Conservation (phyloP, 2,888 invertebrate species). For the Tachina lurida region DNA sequence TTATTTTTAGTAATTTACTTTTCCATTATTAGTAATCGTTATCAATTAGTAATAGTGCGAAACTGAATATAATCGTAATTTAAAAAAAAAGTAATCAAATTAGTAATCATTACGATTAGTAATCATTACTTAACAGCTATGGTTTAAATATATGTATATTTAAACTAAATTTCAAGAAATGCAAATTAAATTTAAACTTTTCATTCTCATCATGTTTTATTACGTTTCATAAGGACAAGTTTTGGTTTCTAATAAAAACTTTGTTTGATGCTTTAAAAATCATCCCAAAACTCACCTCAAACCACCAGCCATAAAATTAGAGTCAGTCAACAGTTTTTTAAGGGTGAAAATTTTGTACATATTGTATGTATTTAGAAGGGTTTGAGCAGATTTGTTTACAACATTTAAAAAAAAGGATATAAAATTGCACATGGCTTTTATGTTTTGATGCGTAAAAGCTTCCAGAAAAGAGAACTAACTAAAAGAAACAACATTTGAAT, state of each 20-base stretch:
- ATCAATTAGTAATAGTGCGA: too few relatives aligned
- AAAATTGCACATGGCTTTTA: slow-evolving; percentile 61
- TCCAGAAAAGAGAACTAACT: slow-evolving; percentile 1
- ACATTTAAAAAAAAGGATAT: slow-evolving; percentile 5
- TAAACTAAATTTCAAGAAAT: too few relatives aligned
- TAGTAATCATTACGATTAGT: too few relatives aligned
- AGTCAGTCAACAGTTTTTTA: not conserved
- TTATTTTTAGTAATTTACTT: too few relatives aligned
- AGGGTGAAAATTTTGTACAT: slow-evolving; percentile 35
- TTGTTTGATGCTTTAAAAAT: not conserved
- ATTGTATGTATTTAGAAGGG: not conserved
- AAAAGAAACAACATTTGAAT: slow-evolving; percentile 49
- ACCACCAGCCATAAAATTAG: not conserved
- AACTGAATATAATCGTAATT: too few relatives aligned
- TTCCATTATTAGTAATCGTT: too few relatives aligned
- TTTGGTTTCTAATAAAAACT: not conserved
- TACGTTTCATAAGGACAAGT: slow-evolving; percentile 50
- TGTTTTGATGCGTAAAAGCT: slow-evolving; percentile 67
- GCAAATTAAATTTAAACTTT: not conserved
- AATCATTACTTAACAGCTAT: too few relatives aligned
- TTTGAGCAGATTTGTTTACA: slow-evolving; percentile 50
- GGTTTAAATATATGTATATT: too few relatives aligned
- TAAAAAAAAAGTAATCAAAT: too few relatives aligned
- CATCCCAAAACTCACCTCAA: slow-evolving; percentile 45
- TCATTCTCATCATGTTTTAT: slow-evolving; percentile 23